phyloP scores from a whole-genome alignment of 2,113 vertebrate genomes.

The Pongo abelii region DNA sequence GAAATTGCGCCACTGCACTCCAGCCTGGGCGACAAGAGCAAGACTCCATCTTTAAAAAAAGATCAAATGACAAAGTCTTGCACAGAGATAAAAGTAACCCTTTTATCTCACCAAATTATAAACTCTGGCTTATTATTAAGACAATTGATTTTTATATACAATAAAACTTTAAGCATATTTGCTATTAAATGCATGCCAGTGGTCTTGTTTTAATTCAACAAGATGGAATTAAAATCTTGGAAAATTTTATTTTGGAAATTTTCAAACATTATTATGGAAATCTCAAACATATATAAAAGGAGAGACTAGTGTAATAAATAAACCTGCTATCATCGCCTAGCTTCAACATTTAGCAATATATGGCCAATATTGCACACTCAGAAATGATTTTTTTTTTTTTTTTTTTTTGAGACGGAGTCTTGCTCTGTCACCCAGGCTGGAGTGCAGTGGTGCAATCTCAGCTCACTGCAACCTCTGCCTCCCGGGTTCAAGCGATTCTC shows the following conservation, averaged over 20 bases:
- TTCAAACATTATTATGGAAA: background rate
- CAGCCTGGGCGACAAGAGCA: too few species aligned
- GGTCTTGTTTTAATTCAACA: background rate
- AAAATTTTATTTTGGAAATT: background rate
- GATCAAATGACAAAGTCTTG: background rate
- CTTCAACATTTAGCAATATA: conserved; percentile 19
- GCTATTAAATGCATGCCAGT: background rate
- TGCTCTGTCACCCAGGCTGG: too few species aligned
- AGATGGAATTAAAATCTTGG: too few species aligned
- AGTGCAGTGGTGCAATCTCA: too few species aligned
- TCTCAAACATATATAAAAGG: background rate
- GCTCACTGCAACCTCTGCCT: too few species aligned
- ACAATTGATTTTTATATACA: background rate
- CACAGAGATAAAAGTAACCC: background rate
- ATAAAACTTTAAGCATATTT: conserved; percentile 20
- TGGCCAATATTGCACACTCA: background rate
- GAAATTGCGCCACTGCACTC: too few species aligned
- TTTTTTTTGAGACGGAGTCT: too few species aligned
- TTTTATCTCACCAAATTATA: background rate
- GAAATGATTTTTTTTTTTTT: too few species aligned
- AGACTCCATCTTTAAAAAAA: background rate
- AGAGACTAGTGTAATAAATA: background rate
- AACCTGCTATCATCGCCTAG: background rate
- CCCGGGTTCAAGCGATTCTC: too few species aligned
- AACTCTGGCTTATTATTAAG: background rate